Evolutionary conservation across 2,113 vertebrate genomes (phyloP), one percentile per base, ranked within the genome.

Genomic region (Hippocampus guttulatus): DNA sequence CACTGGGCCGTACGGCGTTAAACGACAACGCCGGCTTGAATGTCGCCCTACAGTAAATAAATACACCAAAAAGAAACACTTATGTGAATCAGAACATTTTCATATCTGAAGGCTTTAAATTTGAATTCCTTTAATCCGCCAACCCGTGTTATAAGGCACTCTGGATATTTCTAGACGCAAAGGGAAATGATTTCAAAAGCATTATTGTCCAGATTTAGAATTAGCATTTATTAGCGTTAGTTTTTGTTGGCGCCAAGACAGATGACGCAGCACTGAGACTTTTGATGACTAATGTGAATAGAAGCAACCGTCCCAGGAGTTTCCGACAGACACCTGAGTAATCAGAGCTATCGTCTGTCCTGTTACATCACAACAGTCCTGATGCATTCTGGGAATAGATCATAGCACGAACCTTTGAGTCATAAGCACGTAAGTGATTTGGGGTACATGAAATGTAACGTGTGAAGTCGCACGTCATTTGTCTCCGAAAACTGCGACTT

Each of bases 11-110:
- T 0, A 94, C 91, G 0, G 89, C 85, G 2, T 89, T 80, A 79
- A 97, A 86, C 5, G 82, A 92, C 87, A 97, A 83, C 1, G 95
- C 94, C 45, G 87, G 89, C 88, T 94, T 92, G 69, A 94, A 91
- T 71, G 93, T 93, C 0, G 91, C 95, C 91, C 96, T 98, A 9
- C 6, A 27, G 27, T 61, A 18, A 61, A 61, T 7, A 33, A 12
- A 30, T 61, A 61, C 15, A 60, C 15, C 14, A 0, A 18, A 8
- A 12, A 27, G 10, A 25, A 58, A 55, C n/a, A 55, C n/a, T 10
- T 10, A 55, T 2, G 25, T 5, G 55, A 23, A 60, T 30, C 4
- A 15, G 25, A 30, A 18, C 11, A 4, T 27, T 61, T 15, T 25
- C 12, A 15, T 3, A 1, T 58, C 55, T 58, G 11, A 27, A 14